Base-by-base conservation (phyloP, 2,888 invertebrate genomes). In the Axea sp. region DNA sequence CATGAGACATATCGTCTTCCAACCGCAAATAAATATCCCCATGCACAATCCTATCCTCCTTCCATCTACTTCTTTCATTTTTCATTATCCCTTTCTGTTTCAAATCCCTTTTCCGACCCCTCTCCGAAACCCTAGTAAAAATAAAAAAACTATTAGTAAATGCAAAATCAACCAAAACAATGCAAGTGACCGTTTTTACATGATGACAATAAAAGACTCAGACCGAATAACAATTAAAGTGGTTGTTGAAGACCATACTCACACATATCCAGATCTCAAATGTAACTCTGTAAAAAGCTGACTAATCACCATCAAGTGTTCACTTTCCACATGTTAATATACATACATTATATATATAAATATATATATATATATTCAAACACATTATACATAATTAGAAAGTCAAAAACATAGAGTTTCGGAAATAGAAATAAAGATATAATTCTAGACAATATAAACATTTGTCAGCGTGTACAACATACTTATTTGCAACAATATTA, bases 101-200 rank as follows among this genome's bases (percentile, higher is more conserved):
- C 57, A 51, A 41, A 72, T 75, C 75, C 80, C 79, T 69, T 65
- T 51, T 57, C 64, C 64, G 75, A 74, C 75, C 75, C 75, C 73
- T 76, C 78, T 82, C 78, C 83, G 82, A 76, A 81, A 60, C 79
- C 85, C 86, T 86, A 86, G 81, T 86, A 78, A 86, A 87, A 87
- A 85, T 84, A 87, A 87, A 86, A 86, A 83, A 19, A 80, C 87
- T 86, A 86, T 87, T 87, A 87, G 86, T 86, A 85, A 82, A 81
- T 84, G 81, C 76, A 81, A 81, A 82, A 81, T 78, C 59, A 83
- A 68, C 17, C 57, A 37, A 47, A 53, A 64, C 26, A 69, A 60
- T 60, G 17, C 5, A 8, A 69, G 26, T 65, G 51, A 33, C 35
- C 35, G n/a, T n/a, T n/a, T n/a, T n/a, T n/a, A n/a, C n/a, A n/a